A percentile compares a stretch with the other conserved stretches of the same genome.
These are phyloP conservation scores for Acanthosepion esculentum DNA, from an alignment of 2,888 invertebrate species.

Conservation along the genomic window DNA sequence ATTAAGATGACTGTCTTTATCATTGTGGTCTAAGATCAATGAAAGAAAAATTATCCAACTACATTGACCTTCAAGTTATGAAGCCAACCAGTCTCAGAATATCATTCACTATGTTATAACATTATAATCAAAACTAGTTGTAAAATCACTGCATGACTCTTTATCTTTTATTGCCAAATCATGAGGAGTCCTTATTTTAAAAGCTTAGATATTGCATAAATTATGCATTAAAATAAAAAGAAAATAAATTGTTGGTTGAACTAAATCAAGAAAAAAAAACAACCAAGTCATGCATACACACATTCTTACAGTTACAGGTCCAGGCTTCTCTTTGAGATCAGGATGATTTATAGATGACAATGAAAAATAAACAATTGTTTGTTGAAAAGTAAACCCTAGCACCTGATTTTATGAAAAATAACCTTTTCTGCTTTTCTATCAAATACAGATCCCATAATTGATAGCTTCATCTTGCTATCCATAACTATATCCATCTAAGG, in stretches of 20 bases:
- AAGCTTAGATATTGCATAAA: not conserved
- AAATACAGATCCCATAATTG: not conserved
- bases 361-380: not conserved
- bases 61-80: not conserved
- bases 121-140: not conserved
- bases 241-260: not conserved
- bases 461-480: not conserved
- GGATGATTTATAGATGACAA: not conserved
- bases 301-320: not conserved
- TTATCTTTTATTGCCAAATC: not conserved
- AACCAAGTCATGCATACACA: no score
- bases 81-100: not conserved
- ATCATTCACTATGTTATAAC: not conserved
- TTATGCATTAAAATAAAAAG: not conserved
- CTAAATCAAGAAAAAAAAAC: no score
- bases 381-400: not conserved
- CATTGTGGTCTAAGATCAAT: no score
- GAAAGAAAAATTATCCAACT: no score
- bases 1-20: no score
- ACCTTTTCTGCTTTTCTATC: not conserved
- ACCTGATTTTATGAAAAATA: not conserved
- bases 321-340: not conserved
- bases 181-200: not conserved
- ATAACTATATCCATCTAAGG: not conserved
- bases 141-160: not conserved